Percentiles rank a stretch among this genome's conserved stretches.
These are phyloP conservation scores for Scaptomyza reducta DNA, from an alignment of 2,888 invertebrate genomes.

Conservation along the genomic window DNA sequence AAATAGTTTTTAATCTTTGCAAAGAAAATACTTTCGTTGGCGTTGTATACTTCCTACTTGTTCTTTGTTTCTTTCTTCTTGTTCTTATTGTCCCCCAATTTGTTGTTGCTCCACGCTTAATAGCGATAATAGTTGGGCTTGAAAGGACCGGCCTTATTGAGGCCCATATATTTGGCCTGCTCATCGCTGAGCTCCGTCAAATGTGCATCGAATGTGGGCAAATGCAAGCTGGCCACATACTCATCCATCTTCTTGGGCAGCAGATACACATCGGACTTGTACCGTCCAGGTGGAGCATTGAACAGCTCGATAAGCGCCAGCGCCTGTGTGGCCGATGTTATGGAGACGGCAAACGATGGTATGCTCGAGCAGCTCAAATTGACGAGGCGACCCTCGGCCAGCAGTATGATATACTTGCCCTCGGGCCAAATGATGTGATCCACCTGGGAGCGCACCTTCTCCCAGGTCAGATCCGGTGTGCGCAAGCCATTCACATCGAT, in stretches of 20 bases:
- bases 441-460: slow-evolving; percentile 98
- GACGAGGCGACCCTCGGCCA: slow-evolving; percentile 97
- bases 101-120: slow-evolving; percentile 34
- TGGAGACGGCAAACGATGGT: slow-evolving; percentile 98
- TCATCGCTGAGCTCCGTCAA: slow-evolving; percentile 97
- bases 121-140: slow-evolving; percentile 99
- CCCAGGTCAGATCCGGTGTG: slow-evolving; percentile 98
- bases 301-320: slow-evolving; percentile 98
- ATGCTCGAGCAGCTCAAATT: slow-evolving; percentile 98
- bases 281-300: slow-evolving; percentile 96
- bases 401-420: slow-evolving; percentile 95
- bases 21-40: slow-evolving; percentile 81
- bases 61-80: slow-evolving; percentile 41
- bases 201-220: slow-evolving; percentile 98
- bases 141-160: slow-evolving; percentile 98
- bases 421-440: slow-evolving; percentile 99
- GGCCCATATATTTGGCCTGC: slow-evolving; percentile 98
- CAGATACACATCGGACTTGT: slow-evolving; percentile 98
- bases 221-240: slow-evolving; percentile 97
- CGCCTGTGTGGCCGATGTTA: slow-evolving; percentile 98
- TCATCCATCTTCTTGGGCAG: slow-evolving; percentile 99
- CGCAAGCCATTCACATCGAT: slow-evolving; percentile 96
- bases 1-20: slow-evolving; percentile 70
- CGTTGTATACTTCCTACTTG: slow-evolving; percentile 64
- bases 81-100: slow-evolving; percentile 59